Evolutionary conservation across 2,888 invertebrate genomes (phyloP).

Genomic region (Baronia brevicornis): DNA sequence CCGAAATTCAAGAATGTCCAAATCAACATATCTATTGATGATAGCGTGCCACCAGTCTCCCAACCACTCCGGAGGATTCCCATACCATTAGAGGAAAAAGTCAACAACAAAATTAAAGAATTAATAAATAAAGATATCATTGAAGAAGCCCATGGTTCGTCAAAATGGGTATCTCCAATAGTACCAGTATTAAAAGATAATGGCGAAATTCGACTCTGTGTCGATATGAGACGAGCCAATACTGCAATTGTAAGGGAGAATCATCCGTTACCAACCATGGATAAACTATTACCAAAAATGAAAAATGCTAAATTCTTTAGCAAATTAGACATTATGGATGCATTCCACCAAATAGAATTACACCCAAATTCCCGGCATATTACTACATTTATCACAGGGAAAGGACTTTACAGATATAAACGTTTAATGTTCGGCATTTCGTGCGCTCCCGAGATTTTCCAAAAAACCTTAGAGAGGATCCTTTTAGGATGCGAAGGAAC

Average conservation of each 20-base stretch:
- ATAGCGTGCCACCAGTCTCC: constrained; percentile 9
- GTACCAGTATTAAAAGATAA: constrained; percentile 23
- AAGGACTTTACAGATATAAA: constrained; percentile 40
- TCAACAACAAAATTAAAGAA: constrained; percentile 20
- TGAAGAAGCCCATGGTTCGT: constrained; percentile 20
- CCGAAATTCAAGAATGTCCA: constrained; percentile 15
- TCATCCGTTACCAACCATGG: constrained; percentile 26
- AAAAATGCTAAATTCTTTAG: constrained; percentile 20
- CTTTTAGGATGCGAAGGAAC: constrained; percentile 31
- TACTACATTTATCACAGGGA: constrained; percentile 34
- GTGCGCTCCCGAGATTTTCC: constrained; percentile 39
- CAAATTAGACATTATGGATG: constrained; percentile 33
- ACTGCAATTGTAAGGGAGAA: constrained; percentile 25
- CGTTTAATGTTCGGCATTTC: constrained; percentile 41
- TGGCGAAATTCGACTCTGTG: constrained; percentile 23
- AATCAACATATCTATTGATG: constrained; percentile 17
- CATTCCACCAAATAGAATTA: constrained; percentile 40
- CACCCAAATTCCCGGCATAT: constrained; percentile 30
- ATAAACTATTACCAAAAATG: constrained; percentile 24
- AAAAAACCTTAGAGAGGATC: constrained; percentile 36
- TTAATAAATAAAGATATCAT: constrained; percentile 21
- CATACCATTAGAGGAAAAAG: constrained; percentile 15
- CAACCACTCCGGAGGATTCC: constrained; percentile 15
- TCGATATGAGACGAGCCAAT: constrained; percentile 30
- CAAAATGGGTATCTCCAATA: constrained; percentile 22